Evolutionary conservation across 2,797 vertebrate species (phyloP), one percentile per base, ranked within the genome.

Genomic region (Cossypha niveicapilla): DNA sequence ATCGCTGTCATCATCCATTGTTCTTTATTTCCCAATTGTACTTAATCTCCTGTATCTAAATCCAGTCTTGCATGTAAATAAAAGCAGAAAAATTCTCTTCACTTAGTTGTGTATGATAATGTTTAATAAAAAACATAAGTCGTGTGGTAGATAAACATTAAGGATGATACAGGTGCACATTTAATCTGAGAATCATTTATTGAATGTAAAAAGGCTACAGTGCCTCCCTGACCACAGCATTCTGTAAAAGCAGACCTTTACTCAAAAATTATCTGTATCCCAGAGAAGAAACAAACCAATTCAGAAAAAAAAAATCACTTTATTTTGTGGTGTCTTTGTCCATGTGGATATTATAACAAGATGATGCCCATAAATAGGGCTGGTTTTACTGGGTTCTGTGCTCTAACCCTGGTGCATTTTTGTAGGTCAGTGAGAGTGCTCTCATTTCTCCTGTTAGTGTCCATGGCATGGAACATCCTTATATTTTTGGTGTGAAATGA

Each of bases 31-130:
- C 39, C 44, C 18, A 21, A 13, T 12, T 51, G 10, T 72, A 28
- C 44, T 79, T 94, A 86, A 82, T 70, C 77, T 74, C 53, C 50
- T 34, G 25, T 77, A 65, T 62, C 92, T 94, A 91, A 90, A 78
- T 73, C 37, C 60, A 63, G 66, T 84, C 88, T 93, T 67, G 37
- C 11, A 9, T 34, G 44, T 63, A 80, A 62, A 58, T 71, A 82
- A 88, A 70, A 37, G 24, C 18, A 73, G 37, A 50, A 84, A 63
- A 71, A 74, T 61, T 86, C 11, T 63, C 17, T 39, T 80, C 7
- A 11, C 51, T 88, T 79, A 7, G 5, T 71, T 92, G 22, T n/a
- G 11, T 39, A 42, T 79, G 34, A 28, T 62, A 51, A 54, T 48
- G n/a, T 88, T 77, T 88, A 81, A 84, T 77, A 66, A 8, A 90